phyloP scores from a whole-genome alignment of 1,140 invertebrate genomes.

The Aphidius gifuensis region DNA sequence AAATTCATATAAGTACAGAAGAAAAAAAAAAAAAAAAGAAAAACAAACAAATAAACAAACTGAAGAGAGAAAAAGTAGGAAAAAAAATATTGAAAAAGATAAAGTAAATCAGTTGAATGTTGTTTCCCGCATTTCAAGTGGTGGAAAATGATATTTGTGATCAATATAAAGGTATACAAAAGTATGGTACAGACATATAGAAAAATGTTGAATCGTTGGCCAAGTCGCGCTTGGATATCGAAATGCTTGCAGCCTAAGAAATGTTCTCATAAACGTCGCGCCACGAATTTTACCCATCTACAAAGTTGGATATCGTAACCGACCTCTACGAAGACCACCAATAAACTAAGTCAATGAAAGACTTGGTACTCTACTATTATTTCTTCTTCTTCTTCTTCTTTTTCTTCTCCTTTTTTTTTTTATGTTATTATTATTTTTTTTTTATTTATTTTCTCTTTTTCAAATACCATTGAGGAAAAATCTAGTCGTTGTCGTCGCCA shows the following conservation, averaged over 20 bases:
- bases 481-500: constrained; percentile 2
- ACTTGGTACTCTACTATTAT: background rate
- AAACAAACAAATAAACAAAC: background rate
- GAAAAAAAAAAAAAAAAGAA: background rate
- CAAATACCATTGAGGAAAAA: too few relatives aligned
- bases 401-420: background rate
- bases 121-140: constrained; percentile 8
- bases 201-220: too few relatives aligned
- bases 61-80: background rate
- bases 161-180: constrained; percentile 16
- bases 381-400: too few relatives aligned
- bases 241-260: constrained; percentile 29
- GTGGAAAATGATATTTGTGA: constrained; percentile 25
- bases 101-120: constrained; percentile 9
- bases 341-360: constrained; percentile 21
- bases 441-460: background rate
- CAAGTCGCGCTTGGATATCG: too few relatives aligned
- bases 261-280: constrained; percentile 40
- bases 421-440: background rate
- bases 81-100: constrained; percentile 2
- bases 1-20: too few relatives aligned
- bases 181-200: too few relatives aligned
- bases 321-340: constrained; percentile 11
- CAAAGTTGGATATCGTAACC: constrained; percentile 24
- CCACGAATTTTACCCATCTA: constrained; percentile 36